A percentile compares a stretch with the other conserved stretches of the same genome.
phyloP scores from a whole-genome alignment of 1,140 invertebrate genomes.

The Xylocopa sonorina region DNA sequence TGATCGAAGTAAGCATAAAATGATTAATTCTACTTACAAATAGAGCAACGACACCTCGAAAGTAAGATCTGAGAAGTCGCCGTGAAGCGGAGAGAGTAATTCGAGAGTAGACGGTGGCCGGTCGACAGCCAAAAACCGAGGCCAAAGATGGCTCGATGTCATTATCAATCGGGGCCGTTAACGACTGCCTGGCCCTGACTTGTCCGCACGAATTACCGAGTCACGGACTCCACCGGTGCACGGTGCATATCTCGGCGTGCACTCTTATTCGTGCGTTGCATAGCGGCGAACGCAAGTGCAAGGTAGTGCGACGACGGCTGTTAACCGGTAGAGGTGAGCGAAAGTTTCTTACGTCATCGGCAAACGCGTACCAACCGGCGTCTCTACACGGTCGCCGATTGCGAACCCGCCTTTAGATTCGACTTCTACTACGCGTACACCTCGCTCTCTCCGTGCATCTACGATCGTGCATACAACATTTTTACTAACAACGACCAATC shows the following conservation, averaged over 20 bases:
- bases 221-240: conserved; percentile 41
- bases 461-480: no score
- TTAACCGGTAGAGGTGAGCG: conserved; percentile 70
- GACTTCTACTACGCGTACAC: no score
- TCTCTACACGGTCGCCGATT: conserved; percentile 28
- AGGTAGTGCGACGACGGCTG: conserved; percentile 69
- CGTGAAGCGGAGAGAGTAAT: no score
- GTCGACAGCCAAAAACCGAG: neutral
- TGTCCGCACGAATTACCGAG: conserved; percentile 51
- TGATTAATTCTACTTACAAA: no score
- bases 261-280: conserved; percentile 45
- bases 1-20: no score
- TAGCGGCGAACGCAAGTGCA: conserved; percentile 73
- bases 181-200: conserved; percentile 56
- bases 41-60: no score
- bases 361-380: conserved; percentile 38
- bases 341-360: conserved; percentile 75
- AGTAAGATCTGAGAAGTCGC: no score
- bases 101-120: no score
- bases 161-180: conserved; percentile 48
- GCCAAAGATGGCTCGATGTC: conserved; percentile 17
- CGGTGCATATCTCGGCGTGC: conserved; percentile 53
- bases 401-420: neutral
- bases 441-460: no score
- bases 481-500: no score